Conservation (phyloP, 1,140 invertebrate species). For the Drosophila mojavensis region DNA sequence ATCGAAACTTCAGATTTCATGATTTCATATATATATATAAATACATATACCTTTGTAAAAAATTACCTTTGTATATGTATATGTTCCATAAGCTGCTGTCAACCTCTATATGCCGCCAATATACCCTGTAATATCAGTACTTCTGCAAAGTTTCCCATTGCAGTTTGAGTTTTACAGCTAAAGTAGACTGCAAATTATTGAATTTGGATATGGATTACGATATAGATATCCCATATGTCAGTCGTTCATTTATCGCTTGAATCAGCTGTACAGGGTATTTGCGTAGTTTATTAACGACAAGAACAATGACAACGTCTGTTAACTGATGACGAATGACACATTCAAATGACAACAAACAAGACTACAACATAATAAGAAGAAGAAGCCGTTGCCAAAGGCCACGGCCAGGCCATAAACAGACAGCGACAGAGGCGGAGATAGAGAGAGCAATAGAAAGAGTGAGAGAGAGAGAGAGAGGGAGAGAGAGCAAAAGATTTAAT, state of each 20-base stretch:
- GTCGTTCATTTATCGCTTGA: not conserved
- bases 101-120: too few relatives aligned
- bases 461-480: not conserved
- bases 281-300: constrained; percentile 9
- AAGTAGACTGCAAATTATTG: too few relatives aligned
- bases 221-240: too few relatives aligned
- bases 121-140: too few relatives aligned
- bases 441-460: not conserved
- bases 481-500: constrained; percentile 52
- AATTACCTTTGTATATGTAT: too few relatives aligned
- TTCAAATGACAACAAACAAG: constrained; percentile 20
- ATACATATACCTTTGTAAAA: too few relatives aligned
- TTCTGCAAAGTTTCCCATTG: too few relatives aligned
- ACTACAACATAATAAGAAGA: constrained; percentile 24
- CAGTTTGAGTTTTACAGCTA: too few relatives aligned
- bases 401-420: constrained; percentile 11
- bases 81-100: too few relatives aligned
- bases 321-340: constrained; percentile 45
- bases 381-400: constrained; percentile 12
- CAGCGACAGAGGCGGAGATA: not conserved
- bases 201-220: too few relatives aligned
- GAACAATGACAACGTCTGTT: constrained; percentile 38
- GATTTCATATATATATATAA: too few relatives aligned
- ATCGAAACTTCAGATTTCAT: too few relatives aligned
- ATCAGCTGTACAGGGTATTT: constrained; percentile 10